These are phyloP conservation scores for Lepus townsendii DNA, from an alignment of 2,797 vertebrate genomes.

Conservation along the genomic window DNA sequence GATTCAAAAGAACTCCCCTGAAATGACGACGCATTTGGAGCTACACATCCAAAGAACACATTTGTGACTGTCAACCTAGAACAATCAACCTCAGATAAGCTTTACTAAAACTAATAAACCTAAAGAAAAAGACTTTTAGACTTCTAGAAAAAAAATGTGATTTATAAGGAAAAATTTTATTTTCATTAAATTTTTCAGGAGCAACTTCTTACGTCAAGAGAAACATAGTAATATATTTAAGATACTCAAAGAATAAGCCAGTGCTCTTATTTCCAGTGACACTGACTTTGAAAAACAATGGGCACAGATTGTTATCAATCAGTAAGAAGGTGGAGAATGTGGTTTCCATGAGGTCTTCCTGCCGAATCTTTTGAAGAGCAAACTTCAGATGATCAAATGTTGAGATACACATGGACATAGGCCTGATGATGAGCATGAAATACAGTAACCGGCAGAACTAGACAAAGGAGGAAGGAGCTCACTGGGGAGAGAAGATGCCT, in stretches of 20 bases:
- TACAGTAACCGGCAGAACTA: background rate
- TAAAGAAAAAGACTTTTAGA: background rate
- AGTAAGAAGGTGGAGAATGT: background rate
- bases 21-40: background rate
- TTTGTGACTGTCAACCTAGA: background rate
- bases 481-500: background rate
- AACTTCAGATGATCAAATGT: slow-evolving; percentile 31
- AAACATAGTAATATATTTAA: slow-evolving; percentile 37
- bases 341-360: background rate
- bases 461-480: background rate
- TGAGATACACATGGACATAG: background rate
- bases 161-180: slow-evolving; percentile 9
- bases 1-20: background rate
- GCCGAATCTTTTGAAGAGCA: background rate
- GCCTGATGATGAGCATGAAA: background rate
- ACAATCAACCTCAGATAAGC: background rate
- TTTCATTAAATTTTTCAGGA: slow-evolving; percentile 45
- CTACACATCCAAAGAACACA: background rate
- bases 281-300: slow-evolving; percentile 50
- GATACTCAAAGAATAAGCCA: background rate
- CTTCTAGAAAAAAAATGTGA: background rate
- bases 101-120: slow-evolving; percentile 25
- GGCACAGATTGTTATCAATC: slow-evolving; percentile 37
- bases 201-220: slow-evolving; percentile 28
- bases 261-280: slow-evolving; percentile 42